These are phyloP conservation scores for Sturnira hondurensis DNA, from an alignment of 2,113 vertebrate species.

Conservation along the genomic window DNA sequence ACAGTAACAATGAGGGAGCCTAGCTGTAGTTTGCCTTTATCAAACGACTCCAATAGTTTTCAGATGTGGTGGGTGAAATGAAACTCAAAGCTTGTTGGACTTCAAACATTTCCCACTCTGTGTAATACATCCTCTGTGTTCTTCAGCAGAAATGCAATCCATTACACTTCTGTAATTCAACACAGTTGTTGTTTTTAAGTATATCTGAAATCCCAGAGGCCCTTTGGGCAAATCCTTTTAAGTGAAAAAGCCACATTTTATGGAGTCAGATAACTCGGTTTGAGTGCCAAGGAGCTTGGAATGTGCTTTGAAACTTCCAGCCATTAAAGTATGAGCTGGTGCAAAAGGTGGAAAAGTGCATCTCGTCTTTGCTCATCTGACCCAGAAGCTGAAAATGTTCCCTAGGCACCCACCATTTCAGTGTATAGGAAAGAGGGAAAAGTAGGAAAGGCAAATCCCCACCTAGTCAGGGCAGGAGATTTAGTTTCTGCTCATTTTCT, in stretches of 20 bases:
- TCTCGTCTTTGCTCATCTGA: neutral
- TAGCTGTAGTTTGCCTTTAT: slow-evolving; percentile 37
- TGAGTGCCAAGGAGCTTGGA: slow-evolving; percentile 47
- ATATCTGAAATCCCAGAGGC: slow-evolving; percentile 59
- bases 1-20: neutral
- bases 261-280: slow-evolving; percentile 59
- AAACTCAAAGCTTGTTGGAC: slow-evolving; percentile 42
- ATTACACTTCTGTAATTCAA: slow-evolving; percentile 55
- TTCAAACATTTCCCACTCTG: slow-evolving; percentile 53
- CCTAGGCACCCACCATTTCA: neutral
- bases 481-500: neutral
- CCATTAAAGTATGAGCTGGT: neutral
- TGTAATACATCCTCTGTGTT: slow-evolving; percentile 59
- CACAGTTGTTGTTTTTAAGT: slow-evolving; percentile 68
- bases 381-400: neutral
- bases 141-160: slow-evolving; percentile 42
- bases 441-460: neutral
- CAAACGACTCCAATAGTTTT: slow-evolving; percentile 47
- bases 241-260: slow-evolving; percentile 57
- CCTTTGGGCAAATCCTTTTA: slow-evolving; percentile 61
- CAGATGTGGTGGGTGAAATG: slow-evolving; percentile 42
- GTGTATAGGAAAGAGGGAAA: neutral
- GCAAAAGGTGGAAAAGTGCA: neutral
- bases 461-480: neutral
- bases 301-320: slow-evolving; percentile 49